Conservation (phyloP, 2,888 invertebrate genomes). For the Amitus sp. region DNA sequence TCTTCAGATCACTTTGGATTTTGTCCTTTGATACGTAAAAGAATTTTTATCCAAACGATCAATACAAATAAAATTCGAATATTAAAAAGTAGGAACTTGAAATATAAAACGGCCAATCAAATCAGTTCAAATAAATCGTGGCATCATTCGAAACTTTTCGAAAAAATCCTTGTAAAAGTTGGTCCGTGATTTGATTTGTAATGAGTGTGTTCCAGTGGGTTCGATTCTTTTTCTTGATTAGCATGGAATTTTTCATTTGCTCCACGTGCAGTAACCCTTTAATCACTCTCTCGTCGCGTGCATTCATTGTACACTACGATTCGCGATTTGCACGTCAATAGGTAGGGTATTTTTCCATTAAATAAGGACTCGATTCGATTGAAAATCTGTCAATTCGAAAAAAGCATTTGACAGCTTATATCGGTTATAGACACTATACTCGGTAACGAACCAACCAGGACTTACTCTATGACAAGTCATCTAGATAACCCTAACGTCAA, state of each 20-base stretch:
- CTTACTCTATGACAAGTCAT: conserved; percentile 59
- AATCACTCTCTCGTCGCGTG: conserved; percentile 33
- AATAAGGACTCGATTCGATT: conserved; percentile 65
- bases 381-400: conserved; percentile 66
- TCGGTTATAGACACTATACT: conserved; percentile 61
- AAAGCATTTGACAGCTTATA: conserved; percentile 63
- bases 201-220: conserved; percentile 48
- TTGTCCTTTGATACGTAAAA: too few relatives aligned
- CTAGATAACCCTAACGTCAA: conserved; percentile 50
- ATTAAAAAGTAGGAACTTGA: too few relatives aligned
- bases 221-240: conserved; percentile 14
- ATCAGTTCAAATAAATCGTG: neutral
- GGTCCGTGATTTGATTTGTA: too few relatives aligned
- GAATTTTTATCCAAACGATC: too few relatives aligned
- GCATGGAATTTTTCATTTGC: conserved; percentile 33
- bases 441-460: conserved; percentile 52
- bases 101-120: too few relatives aligned
- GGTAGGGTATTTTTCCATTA: conserved; percentile 64
- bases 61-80: too few relatives aligned
- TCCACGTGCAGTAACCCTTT: conserved; percentile 34
- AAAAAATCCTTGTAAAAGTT: too few relatives aligned
- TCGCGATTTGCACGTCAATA: conserved; percentile 56
- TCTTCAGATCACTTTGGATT: too few relatives aligned
- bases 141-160: neutral
- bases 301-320: conserved; percentile 36